Conservation (phyloP, 92 coral and sea anemone species). For the Scolanthus callimorphus region DNA sequence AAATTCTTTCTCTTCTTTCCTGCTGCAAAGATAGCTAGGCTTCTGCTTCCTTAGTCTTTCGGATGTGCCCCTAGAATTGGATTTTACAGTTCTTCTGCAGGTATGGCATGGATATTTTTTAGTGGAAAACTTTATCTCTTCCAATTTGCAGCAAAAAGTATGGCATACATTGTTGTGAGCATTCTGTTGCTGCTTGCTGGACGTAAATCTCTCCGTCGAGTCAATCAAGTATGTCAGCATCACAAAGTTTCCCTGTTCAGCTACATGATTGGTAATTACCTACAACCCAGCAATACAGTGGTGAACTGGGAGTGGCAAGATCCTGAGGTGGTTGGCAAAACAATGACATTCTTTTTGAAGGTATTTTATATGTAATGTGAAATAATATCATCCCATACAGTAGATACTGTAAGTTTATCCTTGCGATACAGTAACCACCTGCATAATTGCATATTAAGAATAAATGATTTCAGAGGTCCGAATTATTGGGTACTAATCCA, state of each 20-base stretch:
- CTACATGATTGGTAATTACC: conserved; percentile 55
- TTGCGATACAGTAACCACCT: no score
- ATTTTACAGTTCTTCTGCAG: no score
- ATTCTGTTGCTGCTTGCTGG: background rate
- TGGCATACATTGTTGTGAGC: conserved; percentile 9
- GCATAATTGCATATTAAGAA: no score
- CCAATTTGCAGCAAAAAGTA: background rate
- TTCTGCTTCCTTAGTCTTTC: no score
- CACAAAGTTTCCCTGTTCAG: conserved; percentile 39
- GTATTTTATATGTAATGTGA: conserved; percentile 16
- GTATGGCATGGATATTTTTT: no score
- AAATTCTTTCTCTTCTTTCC: no score
- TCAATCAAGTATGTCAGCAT: conserved; percentile 30
- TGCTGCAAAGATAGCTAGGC: no score
- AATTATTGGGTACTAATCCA: no score
- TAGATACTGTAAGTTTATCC: no score
- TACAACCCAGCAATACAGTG: conserved; percentile 57
- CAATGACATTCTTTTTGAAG: conserved; percentile 74
- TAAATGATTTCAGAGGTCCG: no score
- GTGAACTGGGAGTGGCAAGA: conserved; percentile 80
- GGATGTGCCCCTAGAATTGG: no score
- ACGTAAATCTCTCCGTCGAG: background rate
- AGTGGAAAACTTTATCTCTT: background rate
- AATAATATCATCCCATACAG: no score
- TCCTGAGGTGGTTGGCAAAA: conserved; percentile 74